Conservation (phyloP, 2,113 vertebrate genomes). For the Picathartes gymnocephalus region DNA sequence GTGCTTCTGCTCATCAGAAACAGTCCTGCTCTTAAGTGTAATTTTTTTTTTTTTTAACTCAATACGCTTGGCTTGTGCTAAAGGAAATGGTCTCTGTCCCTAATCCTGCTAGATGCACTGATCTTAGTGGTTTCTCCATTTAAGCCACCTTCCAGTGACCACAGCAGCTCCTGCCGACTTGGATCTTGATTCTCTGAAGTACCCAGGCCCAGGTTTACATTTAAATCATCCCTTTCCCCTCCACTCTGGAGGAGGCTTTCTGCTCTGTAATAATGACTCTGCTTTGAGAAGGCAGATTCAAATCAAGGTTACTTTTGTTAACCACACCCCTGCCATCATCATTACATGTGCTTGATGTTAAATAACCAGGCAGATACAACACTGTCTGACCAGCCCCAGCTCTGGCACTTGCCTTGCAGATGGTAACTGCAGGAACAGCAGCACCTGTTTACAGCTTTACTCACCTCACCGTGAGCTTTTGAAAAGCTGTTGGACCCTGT, state of each 20-base stretch:
- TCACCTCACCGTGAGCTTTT: background rate
- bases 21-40: background rate
- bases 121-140: background rate
- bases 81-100: background rate
- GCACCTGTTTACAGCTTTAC: background rate
- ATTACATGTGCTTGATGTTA: background rate
- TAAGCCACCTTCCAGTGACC: background rate
- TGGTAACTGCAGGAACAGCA: background rate
- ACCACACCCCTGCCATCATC: background rate
- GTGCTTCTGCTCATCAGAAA: background rate
- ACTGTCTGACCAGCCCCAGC: background rate
- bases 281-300: background rate
- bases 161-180: background rate
- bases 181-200: background rate
- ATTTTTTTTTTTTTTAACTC: background rate
- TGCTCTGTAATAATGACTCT: background rate
- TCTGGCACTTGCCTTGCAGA: background rate
- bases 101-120: background rate
- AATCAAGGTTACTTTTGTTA: background rate
- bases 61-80: background rate
- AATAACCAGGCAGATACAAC: background rate
- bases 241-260: background rate
- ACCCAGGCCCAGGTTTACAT: background rate
- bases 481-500: constrained; percentile 7
- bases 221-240: background rate